Evolutionary conservation across 2,113 vertebrate genomes (phyloP).

Genomic region (Nesogale talazaci): DNA sequence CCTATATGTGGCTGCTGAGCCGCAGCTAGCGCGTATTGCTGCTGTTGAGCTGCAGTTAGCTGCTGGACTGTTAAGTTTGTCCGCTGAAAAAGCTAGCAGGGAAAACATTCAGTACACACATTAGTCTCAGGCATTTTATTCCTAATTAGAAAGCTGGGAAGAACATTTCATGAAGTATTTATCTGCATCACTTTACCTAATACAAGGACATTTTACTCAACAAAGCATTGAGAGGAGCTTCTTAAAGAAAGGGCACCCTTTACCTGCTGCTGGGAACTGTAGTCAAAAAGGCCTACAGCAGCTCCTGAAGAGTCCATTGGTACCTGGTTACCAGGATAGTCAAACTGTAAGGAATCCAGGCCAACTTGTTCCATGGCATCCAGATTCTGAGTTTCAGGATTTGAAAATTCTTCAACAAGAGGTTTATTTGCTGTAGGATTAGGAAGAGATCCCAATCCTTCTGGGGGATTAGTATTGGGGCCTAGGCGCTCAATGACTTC

Average conservation of each 20-base stretch:
- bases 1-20: slow-evolving; percentile 98
- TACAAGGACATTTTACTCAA: slow-evolving; percentile 31
- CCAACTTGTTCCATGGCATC: slow-evolving; percentile 97
- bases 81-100: slow-evolving; percentile 95
- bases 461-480: slow-evolving; percentile 90
- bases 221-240: not conserved
- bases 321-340: slow-evolving; percentile 97
- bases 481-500: slow-evolving; percentile 96
- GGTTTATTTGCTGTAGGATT: slow-evolving; percentile 91
- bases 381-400: slow-evolving; percentile 95
- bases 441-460: slow-evolving; percentile 94
- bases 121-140: slow-evolving; percentile 42
- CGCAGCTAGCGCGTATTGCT: slow-evolving; percentile 96
- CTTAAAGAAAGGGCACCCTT: slow-evolving; percentile 50
- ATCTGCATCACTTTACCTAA: slow-evolving; percentile 29
- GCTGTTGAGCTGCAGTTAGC: slow-evolving; percentile 96
- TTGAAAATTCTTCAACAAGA: slow-evolving; percentile 94
- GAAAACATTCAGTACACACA: slow-evolving; percentile 30
- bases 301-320: slow-evolving; percentile 97
- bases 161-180: slow-evolving; percentile 5
- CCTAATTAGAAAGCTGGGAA: slow-evolving; percentile 45
- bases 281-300: slow-evolving; percentile 97
- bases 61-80: slow-evolving; percentile 96
- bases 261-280: slow-evolving; percentile 98
- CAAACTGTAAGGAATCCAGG: slow-evolving; percentile 97